Base-by-base conservation (phyloP, 2,113 vertebrate genomes). In the Thinocorus orbignyianus region DNA sequence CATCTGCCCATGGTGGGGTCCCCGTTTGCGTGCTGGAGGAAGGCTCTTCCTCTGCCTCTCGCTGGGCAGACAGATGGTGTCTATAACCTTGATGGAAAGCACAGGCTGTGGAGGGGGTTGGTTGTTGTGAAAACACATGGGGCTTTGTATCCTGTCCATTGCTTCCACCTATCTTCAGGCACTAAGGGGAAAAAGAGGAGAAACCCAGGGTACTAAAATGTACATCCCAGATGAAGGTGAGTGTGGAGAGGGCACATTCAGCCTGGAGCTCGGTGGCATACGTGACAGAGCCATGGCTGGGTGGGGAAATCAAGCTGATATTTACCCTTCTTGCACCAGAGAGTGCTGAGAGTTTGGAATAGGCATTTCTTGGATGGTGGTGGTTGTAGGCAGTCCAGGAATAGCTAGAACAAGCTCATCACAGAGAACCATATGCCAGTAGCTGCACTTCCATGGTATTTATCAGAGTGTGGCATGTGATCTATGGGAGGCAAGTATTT, bases 191-290 rank as follows among this genome's bases (percentile, higher is more conserved):
- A 58, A 81, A 72, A n/a, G n/a, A n/a, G n/a, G 44, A 69, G 33
- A 62, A 62, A 11, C 6, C 16, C 31, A 17, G 23, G 57, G 39
- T 57, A 3, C 28, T 64, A 22, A 4, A 49, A 65, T 48, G 1
- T 3, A 4, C 8, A 1, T 44, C 18, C 23, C 46, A n/a, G 44
- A 6, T 57, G 61, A 5, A 17, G 74, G 68, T 7, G 81, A 51
- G 46, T 0, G 3, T 1, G 24, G 54, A n/a, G 31, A 61, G 44
- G 49, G 6, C 24, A 4, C 0, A 2, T 8, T 37, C 33, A 11
- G 44, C 49, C 55, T 14, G 26, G 11, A 68, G 84, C 86, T 9
- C 3, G 1, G 3, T 4, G 69, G 49, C 49, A 26, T 20, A 5
- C 31, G 74, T 17, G 13, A 19, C 23, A 2, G 61, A 35, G 31